phyloP scores from a whole-genome alignment of 2,113 vertebrate species.

The Psittacara wagleri region DNA sequence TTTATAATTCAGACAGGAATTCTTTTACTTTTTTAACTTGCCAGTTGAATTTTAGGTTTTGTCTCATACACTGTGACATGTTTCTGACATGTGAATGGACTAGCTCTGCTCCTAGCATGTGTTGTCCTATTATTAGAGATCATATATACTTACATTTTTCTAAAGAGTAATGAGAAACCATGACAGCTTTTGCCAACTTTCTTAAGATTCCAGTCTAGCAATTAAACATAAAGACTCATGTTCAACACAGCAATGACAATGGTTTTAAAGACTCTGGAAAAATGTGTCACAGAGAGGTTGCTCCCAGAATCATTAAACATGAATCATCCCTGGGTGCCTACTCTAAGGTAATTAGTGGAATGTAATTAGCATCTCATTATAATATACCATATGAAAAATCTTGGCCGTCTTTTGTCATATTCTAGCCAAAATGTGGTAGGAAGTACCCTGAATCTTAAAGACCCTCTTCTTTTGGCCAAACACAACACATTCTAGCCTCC shows the following conservation, averaged over 20 bases:
- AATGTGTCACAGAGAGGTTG: slow-evolving; percentile 48
- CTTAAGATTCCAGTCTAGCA: not conserved
- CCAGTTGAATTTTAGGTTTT: not conserved
- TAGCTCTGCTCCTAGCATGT: not conserved
- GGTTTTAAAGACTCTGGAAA: slow-evolving; percentile 37
- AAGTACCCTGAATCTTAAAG: not conserved
- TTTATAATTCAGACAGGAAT: not conserved
- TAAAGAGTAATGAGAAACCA: not conserved
- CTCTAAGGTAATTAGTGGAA: slow-evolving; percentile 78
- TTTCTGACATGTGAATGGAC: not conserved
- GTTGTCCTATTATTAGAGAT: not conserved
- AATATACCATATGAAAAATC: slow-evolving; percentile 65
- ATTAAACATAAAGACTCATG: slow-evolving; percentile 23
- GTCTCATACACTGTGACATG: fast-evolving
- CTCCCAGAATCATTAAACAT: slow-evolving; percentile 62
- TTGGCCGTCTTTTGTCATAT: slow-evolving; percentile 24
- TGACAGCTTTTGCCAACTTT: not conserved
- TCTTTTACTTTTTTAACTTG: not conserved
- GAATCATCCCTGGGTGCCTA: slow-evolving; percentile 70
- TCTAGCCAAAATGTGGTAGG: slow-evolving; percentile 7
- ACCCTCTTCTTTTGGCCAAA: not conserved
- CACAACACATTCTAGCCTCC: not conserved
- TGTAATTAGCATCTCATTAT: slow-evolving; percentile 83
- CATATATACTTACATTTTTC: not conserved
- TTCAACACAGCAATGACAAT: slow-evolving; percentile 15